Base-by-base conservation (phyloP, 1,140 invertebrate genomes). In the Drosophila bocki region DNA sequence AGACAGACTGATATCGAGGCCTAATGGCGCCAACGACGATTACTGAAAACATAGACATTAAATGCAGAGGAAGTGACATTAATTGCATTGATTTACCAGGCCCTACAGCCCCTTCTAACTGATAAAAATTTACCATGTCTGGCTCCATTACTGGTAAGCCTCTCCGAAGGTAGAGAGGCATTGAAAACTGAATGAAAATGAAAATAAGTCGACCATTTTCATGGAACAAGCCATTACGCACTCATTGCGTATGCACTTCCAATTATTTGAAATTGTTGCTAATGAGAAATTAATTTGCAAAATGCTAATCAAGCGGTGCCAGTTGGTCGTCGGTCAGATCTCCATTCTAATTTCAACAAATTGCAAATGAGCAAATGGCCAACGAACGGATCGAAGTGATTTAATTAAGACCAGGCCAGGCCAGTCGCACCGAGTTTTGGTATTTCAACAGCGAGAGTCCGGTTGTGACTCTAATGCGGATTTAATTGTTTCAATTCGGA, bases 21-120 rank as follows among this genome's bases (percentile, higher is more conserved):
- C 45, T 72, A 82, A 75, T 78, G 83, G 80, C 83, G 77, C 83
- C 83, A 87, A 75, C 53, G 53, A 77, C 83, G 80, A 88, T 84
- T 88, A 87, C 83, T 68, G 61, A 74, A 88, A 72, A 87, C 84
- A 87, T 88, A 84, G 83, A 87, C 83, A 87, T 87, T 87, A 87
- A 87, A 83, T 80, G 77, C 80, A 84, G 84, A 88, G 83, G 83
- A 88, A 80, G 83, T 84, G 83, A 88, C 83, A 87, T 87, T 87
- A 87, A 87, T 87, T 87, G 83, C 83, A 83, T 78, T 88, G 83
- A 88, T 87, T 88, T 88, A 88, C 45, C 68, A 47, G 64, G 54
- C 71, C 83, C 84, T 77, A 45, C 64, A 68, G 59, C 39, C 68
- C 29, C 33, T 50, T 41, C 63, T 51, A 76, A 72, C 83, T 76